A percentile compares a stretch with the other conserved stretches of the same genome.
Conservation (phyloP, 2,113 vertebrate genomes). For the Phocoena phocoena region DNA sequence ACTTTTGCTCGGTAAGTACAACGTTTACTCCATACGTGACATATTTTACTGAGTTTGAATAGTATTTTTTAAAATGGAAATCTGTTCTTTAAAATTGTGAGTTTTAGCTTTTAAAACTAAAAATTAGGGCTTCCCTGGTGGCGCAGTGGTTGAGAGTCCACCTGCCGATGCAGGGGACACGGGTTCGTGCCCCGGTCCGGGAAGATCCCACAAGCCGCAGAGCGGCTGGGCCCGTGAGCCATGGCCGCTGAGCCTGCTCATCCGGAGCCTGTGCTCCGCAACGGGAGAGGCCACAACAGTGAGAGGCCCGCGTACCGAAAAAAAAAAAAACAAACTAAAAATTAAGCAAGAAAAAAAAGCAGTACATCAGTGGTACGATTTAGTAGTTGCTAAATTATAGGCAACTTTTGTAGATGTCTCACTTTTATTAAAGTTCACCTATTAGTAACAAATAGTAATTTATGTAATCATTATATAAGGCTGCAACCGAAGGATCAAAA, state of each 20-base stretch:
- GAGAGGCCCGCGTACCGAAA: too few relatives aligned
- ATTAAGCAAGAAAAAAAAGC: background rate
- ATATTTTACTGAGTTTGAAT: background rate
- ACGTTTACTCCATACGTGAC: background rate
- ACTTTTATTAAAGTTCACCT: background rate
- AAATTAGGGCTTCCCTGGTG: background rate
- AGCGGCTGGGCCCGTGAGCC: too few relatives aligned
- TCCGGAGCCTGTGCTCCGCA: too few relatives aligned
- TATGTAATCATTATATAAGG: background rate
- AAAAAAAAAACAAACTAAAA: background rate
- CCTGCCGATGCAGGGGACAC: too few relatives aligned
- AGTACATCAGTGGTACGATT: background rate
- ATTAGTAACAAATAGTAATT: background rate
- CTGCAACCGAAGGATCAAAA: background rate
- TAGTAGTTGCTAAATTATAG: background rate
- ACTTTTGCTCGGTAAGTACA: background rate
- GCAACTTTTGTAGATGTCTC: background rate
- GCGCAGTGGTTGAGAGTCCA: too few relatives aligned
- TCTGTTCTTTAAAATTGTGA: constrained; percentile 27
- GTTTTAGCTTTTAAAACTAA: background rate
- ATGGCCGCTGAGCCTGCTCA: too few relatives aligned
- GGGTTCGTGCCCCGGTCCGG: too few relatives aligned
- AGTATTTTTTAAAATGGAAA: background rate
- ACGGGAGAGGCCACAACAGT: too few relatives aligned
- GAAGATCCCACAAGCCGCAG: too few relatives aligned